A percentile compares a stretch with the other conserved stretches of the same genome.
phyloP scores from a whole-genome alignment of 2,888 invertebrate species.

The Drosophila dives region DNA sequence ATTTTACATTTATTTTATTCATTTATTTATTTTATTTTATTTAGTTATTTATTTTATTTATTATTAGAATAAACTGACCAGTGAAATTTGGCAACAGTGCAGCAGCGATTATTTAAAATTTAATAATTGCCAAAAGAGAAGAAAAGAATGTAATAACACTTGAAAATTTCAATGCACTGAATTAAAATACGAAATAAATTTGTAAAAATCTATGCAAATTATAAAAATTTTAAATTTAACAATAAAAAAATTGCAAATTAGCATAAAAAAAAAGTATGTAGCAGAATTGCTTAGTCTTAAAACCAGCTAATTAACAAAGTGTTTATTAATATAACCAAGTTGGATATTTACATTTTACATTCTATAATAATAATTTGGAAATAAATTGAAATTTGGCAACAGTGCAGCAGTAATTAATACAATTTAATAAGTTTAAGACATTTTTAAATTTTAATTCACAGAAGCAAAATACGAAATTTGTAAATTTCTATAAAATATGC shows the following conservation, averaged over 20 bases:
- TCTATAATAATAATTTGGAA: no score
- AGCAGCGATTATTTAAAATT: slow-evolving; percentile 6
- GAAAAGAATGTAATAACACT: not conserved
- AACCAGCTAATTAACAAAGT: not conserved
- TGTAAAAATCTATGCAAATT: no score
- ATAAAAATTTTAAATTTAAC: no score
- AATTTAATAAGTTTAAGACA: no score
- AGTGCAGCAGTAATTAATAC: slow-evolving; percentile 5
- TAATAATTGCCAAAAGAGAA: not conserved
- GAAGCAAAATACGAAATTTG: no score
- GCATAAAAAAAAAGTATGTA: no score
- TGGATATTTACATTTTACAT: no score
- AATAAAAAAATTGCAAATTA: no score
- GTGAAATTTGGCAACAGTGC: slow-evolving; percentile 19
- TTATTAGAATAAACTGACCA: not conserved
- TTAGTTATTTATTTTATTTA: no score
- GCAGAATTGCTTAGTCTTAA: not conserved
- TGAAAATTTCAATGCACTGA: not conserved
- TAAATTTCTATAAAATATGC: no score
- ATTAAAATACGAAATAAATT: not conserved
- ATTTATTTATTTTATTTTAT: no score
- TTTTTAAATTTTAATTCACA: no score
- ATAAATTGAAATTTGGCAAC: slow-evolving; percentile 14
- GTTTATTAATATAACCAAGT: not conserved
- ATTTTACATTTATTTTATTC: not conserved